Conservation (phyloP, 2,113 vertebrate species). For the Apodemus speciosus region DNA sequence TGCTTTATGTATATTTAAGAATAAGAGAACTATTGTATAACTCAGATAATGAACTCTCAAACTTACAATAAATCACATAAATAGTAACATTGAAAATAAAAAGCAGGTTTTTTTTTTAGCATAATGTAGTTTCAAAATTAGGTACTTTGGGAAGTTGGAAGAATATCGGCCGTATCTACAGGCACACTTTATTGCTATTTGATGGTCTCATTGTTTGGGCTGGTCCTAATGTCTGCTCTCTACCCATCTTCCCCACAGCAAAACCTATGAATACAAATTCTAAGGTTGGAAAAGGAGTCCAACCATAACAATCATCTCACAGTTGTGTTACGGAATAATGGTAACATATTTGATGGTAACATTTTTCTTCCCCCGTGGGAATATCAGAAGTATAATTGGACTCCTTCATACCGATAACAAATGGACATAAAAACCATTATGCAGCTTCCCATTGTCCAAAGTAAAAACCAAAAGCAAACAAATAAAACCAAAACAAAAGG, state of each 20-base stretch:
- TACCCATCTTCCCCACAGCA: background rate
- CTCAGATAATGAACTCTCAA: conserved; percentile 2
- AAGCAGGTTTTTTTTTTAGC: conserved; percentile 52
- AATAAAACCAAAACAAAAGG: background rate
- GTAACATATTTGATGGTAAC: background rate
- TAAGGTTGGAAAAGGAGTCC: conserved; percentile 10
- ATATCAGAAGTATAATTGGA: conserved; percentile 22
- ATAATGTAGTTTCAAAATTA: conserved; percentile 51
- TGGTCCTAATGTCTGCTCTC: background rate
- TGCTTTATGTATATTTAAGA: conserved; percentile 42
- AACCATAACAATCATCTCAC: background rate
- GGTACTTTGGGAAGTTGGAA: conserved; percentile 12
- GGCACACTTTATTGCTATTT: conserved; percentile 1
- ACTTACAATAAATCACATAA: conserved; percentile 49
- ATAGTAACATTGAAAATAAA: conserved; percentile 32
- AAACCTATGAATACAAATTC: background rate
- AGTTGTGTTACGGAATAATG: conserved; percentile 5
- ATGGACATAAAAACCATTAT: background rate
- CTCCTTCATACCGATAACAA: conserved; percentile 20
- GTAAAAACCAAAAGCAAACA: background rate
- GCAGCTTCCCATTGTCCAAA: background rate
- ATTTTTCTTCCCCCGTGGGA: background rate
- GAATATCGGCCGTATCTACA: background rate
- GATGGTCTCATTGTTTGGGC: background rate
- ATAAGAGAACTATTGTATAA: conserved; percentile 41